Base-by-base conservation (phyloP, 2,888 invertebrate species). In the Oeneis ivallda region DNA sequence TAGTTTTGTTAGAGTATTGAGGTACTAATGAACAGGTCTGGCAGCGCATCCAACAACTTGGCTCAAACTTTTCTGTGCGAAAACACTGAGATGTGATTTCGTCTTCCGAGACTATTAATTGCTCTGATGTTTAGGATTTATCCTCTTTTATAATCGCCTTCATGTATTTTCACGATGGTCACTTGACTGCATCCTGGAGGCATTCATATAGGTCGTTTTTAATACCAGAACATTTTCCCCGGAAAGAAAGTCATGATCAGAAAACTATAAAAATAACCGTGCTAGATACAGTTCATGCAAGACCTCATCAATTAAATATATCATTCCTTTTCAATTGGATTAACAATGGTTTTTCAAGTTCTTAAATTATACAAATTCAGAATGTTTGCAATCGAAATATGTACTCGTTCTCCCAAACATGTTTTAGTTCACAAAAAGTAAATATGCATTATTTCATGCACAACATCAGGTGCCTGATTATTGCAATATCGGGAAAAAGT, bases 401-500 rank as follows among this genome's bases (percentile, higher is more conserved):
- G n/a, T n/a, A 53, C 53, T 53, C 3, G 53, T 34, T 53, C 32
- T 15, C 9, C 53, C 15, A 37, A 53, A 53, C 53, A 34, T 15
- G 53, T 53, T 53, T 53, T 53, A n/a, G 1, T 37, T 37, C 3
- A 7, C 34, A 53, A 53, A 37, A 53, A 53, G 26, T 32, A 17
- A 34, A 53, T 53, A 34, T 34, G 9, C 53, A n/a, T 53, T 37
- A 53, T 13, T 50, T 50, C 50, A 50, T n/a, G 17, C 26, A 50
- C 10, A 11, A 37, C 10, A 37, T 10, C 53, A 34, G 34, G 53
- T 34, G 26, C 15, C 53, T 15, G 53, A 19, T 13, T 13, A 56
- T 41, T 56, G 56, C 56, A 26, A 41, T 41, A 41, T 56, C 56
- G 19, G 13, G 41, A 56, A 56, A 56, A 56, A 56, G 56, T 39